Percentiles rank a stretch among this genome's conserved stretches.
Conservation (phyloP, 1,140 invertebrate species). For the Cyrtorhinus lividipennis region DNA sequence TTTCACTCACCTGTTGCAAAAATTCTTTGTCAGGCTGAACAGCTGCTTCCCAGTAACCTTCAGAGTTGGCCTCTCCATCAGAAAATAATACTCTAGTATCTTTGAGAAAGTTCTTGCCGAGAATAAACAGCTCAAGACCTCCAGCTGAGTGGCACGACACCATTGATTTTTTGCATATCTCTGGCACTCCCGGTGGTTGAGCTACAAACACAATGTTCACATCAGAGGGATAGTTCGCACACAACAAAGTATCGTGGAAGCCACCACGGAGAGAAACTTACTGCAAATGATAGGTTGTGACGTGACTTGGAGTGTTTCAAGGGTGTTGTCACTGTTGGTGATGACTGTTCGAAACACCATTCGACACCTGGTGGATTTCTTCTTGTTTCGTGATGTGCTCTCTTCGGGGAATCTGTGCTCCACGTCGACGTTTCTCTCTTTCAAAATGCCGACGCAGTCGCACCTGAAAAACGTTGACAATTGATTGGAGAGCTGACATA, state of each 20-base stretch:
- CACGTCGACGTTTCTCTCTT: constrained; percentile 92
- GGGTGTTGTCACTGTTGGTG: constrained; percentile 51
- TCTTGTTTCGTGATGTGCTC: constrained; percentile 58
- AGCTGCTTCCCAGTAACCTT: constrained; percentile 54
- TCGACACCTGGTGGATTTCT: constrained; percentile 87
- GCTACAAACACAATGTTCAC: constrained; percentile 48
- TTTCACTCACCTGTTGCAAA: constrained; percentile 51
- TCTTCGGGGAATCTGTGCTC: constrained; percentile 80
- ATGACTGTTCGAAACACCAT: constrained; percentile 80
- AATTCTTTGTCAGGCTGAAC: constrained; percentile 70
- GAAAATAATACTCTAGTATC: constrained; percentile 81
- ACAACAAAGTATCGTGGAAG: neutral
- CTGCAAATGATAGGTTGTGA: constrained; percentile 92
- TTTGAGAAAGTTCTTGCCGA: constrained; percentile 94
- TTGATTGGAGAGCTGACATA: no score
- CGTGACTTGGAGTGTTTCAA: constrained; percentile 77
- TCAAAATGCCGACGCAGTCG: constrained; percentile 72
- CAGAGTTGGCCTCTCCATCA: constrained; percentile 38
- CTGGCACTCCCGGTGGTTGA: constrained; percentile 87
- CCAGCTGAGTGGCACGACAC: constrained; percentile 62
- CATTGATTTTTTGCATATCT: constrained; percentile 86
- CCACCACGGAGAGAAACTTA: constrained; percentile 54
- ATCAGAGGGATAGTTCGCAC: constrained; percentile 11
- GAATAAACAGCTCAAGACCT: constrained; percentile 79
- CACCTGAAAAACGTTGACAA: constrained; percentile 35